Evolutionary conservation across 2,797 vertebrate species (phyloP).

Genomic region (Pristis pectinata): DNA sequence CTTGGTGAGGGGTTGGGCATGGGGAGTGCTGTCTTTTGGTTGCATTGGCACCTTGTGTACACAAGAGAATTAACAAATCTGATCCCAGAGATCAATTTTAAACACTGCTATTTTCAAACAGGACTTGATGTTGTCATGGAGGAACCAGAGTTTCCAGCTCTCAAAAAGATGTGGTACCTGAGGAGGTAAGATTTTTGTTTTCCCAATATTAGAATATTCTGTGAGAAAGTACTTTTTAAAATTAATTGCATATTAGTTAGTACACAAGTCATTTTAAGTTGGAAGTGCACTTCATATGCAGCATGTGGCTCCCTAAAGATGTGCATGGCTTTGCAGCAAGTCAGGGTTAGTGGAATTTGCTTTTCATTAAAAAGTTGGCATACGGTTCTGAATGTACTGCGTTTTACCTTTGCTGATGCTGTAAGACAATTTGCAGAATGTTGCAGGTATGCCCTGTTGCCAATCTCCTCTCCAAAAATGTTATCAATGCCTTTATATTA

Average conservation of each 20-base stretch:
- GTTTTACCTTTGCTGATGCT: not conserved
- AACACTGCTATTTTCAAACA: not conserved
- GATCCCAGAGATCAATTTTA: not conserved
- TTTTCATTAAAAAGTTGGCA: not conserved
- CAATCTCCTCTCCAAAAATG: not conserved
- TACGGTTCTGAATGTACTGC: not conserved
- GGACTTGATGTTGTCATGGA: not conserved
- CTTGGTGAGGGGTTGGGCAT: too few species aligned
- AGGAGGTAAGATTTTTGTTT: not conserved
- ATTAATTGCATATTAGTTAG: too few species aligned
- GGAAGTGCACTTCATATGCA: too few species aligned
- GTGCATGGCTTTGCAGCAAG: not conserved
- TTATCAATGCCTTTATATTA: not conserved
- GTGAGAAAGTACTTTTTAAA: not conserved
- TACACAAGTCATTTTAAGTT: too few species aligned
- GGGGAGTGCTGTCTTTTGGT: too few species aligned
- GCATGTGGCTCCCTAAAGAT: too few species aligned
- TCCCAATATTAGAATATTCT: not conserved
- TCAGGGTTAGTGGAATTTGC: not conserved
- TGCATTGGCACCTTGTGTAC: not conserved
- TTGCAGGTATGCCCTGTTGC: not conserved
- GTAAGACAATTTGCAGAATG: not conserved
- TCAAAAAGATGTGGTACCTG: not conserved
- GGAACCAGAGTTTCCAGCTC: not conserved
- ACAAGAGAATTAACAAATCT: not conserved